Percentiles rank a stretch among this genome's conserved stretches.
These are phyloP conservation scores for Callocephalon fimbriatum DNA, from an alignment of 2,113 vertebrate species.

Conservation along the genomic window DNA sequence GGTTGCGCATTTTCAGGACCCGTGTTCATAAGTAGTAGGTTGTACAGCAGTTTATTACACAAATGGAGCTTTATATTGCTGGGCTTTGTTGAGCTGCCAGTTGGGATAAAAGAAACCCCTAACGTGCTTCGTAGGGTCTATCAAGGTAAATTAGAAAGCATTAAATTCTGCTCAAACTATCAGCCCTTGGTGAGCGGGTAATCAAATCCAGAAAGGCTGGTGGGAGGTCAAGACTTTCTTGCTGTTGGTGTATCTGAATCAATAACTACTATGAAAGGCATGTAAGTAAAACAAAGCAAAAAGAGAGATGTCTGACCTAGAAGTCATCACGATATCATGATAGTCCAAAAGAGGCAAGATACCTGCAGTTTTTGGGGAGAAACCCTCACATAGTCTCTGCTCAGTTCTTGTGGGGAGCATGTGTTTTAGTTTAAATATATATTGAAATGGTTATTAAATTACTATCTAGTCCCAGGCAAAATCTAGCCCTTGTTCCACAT, in stretches of 20 bases:
- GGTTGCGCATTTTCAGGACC: slow-evolving; percentile 79
- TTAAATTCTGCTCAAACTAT: slow-evolving; percentile 71
- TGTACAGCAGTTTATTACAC: slow-evolving; percentile 81
- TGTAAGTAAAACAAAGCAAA: background rate
- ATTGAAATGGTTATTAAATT: slow-evolving; percentile 67
- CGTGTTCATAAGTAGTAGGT: slow-evolving; percentile 77
- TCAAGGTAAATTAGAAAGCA: slow-evolving; percentile 77
- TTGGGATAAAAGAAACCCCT: slow-evolving; percentile 70
- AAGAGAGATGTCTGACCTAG: background rate
- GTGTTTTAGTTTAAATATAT: slow-evolving; percentile 64
- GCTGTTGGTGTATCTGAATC: slow-evolving; percentile 31
- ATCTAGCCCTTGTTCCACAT: slow-evolving; percentile 13
- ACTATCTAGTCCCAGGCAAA: slow-evolving; percentile 59
- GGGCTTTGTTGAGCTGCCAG: slow-evolving; percentile 80
- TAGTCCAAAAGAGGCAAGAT: background rate
- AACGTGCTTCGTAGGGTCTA: slow-evolving; percentile 58
- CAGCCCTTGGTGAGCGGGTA: slow-evolving; percentile 52
- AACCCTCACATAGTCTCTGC: background rate
- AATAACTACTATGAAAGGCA: slow-evolving; percentile 1
- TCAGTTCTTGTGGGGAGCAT: background rate
- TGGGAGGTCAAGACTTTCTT: slow-evolving; percentile 43
- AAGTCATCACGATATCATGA: background rate
- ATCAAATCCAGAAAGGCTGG: slow-evolving; percentile 73
- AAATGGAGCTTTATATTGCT: slow-evolving; percentile 79
- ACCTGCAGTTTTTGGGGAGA: background rate